Percentiles rank a stretch among this genome's conserved stretches.
These are phyloP conservation scores for Montipora sp. DNA, from an alignment of 64 coral and sea anemone genomes.

Conservation along the genomic window DNA sequence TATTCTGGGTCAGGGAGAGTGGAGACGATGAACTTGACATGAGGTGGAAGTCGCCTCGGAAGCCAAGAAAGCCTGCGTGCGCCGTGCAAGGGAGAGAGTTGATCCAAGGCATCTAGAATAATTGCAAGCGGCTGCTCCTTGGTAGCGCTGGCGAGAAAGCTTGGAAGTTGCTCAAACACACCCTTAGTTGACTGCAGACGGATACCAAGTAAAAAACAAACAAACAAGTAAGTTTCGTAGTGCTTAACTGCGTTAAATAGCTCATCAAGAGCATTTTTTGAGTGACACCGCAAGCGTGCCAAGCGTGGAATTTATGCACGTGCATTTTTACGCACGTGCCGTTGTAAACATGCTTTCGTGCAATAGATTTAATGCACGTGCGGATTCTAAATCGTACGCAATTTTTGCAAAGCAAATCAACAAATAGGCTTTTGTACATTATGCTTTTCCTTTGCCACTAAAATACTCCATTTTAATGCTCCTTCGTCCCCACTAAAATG, in stretches of 20 bases:
- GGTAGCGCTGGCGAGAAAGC: slow-evolving; percentile 62
- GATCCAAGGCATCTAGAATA: slow-evolving; percentile 83
- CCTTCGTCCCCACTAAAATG: too few species aligned
- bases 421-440: too few species aligned
- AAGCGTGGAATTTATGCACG: too few species aligned
- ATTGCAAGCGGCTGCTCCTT: slow-evolving; percentile 61
- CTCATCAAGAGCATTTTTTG: background rate
- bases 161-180: slow-evolving; percentile 65
- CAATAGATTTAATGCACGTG: background rate
- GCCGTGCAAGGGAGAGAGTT: slow-evolving; percentile 62
- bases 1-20: slow-evolving; percentile 81
- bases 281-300: background rate
- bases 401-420: too few species aligned
- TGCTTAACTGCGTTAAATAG: background rate
- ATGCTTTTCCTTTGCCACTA: too few species aligned
- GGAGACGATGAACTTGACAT: slow-evolving; percentile 81
- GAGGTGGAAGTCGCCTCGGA: slow-evolving; percentile 71
- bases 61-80: slow-evolving; percentile 77
- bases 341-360: background rate
- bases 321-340: too few species aligned
- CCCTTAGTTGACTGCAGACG: slow-evolving; percentile 74
- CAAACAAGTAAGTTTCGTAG: background rate
- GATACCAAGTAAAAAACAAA: background rate
- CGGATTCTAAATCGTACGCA: background rate
- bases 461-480: too few species aligned